Conservation (phyloP, 2,888 invertebrate species). For the Trissoscelio sp. region DNA sequence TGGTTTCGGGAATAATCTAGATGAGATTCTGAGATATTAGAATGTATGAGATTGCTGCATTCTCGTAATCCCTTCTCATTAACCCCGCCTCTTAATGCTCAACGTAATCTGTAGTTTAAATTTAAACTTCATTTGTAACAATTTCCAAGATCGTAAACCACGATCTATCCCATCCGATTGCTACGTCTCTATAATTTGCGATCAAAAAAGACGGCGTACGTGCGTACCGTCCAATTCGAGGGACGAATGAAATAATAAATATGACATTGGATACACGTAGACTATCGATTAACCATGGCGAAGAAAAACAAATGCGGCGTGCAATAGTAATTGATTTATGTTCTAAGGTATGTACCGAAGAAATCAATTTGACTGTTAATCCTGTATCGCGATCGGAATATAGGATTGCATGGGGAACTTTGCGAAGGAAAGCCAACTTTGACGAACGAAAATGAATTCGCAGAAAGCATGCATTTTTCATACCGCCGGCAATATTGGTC, state of each 20-base stretch:
- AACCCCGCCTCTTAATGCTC: constrained; percentile 29
- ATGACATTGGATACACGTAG: constrained; percentile 6
- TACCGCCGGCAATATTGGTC: not conserved
- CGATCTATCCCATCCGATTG: not conserved
- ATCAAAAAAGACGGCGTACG: not conserved
- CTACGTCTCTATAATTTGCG: not conserved
- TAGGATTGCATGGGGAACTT: constrained; percentile 13
- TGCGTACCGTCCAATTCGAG: not conserved
- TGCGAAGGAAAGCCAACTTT: constrained; percentile 15
- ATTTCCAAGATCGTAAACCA: constrained; percentile 5
- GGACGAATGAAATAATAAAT: constrained; percentile 22
- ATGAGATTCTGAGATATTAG: constrained; percentile 29
- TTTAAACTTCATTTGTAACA: constrained; percentile 39
- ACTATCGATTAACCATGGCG: constrained; percentile 21
- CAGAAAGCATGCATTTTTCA: constrained; percentile 45
- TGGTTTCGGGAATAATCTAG: constrained; percentile 21
- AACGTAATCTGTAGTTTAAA: constrained; percentile 32
- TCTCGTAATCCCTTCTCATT: constrained; percentile 44
- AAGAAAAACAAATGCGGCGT: constrained; percentile 43
- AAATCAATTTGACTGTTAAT: constrained; percentile 72
- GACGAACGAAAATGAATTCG: constrained; percentile 27
- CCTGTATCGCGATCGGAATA: constrained; percentile 46
- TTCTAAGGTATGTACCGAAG: constrained; percentile 55
- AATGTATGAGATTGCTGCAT: constrained; percentile 33
- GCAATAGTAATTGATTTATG: constrained; percentile 72